These are phyloP conservation scores for Rostratula benghalensis DNA, from an alignment of 2,113 vertebrate genomes.

Conservation along the genomic window DNA sequence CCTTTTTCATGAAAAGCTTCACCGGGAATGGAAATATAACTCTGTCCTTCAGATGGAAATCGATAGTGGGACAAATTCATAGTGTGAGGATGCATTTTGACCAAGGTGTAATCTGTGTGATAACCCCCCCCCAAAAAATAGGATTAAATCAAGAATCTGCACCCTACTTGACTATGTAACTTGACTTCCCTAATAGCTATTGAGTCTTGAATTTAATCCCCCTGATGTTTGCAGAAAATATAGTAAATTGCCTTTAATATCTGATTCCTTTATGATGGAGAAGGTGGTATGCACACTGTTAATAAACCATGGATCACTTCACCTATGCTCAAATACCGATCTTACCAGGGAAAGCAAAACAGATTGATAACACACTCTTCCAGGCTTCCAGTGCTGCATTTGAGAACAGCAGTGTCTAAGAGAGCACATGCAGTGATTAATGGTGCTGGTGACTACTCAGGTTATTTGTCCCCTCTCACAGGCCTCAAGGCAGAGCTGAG, in stretches of 20 bases:
- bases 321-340: background rate
- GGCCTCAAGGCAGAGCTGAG: background rate
- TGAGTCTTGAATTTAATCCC: background rate
- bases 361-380: background rate
- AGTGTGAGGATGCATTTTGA: slow-evolving; percentile 78
- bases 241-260: background rate
- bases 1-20: slow-evolving; percentile 85
- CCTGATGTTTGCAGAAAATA: background rate
- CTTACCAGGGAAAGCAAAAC: background rate
- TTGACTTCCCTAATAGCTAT: background rate
- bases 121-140: background rate
- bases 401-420: background rate
- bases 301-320: background rate
- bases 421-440: background rate
- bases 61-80: slow-evolving; percentile 84
- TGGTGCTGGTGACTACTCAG: background rate
- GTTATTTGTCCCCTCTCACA: background rate
- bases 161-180: background rate
- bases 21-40: slow-evolving; percentile 88
- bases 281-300: background rate
- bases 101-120: slow-evolving; percentile 86
- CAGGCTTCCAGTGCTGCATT: background rate
- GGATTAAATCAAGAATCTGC: background rate
- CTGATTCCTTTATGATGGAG: background rate
- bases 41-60: slow-evolving; percentile 87